Conservation (phyloP, 2,113 vertebrate genomes). For the Tetraodon nigroviridis region DNA sequence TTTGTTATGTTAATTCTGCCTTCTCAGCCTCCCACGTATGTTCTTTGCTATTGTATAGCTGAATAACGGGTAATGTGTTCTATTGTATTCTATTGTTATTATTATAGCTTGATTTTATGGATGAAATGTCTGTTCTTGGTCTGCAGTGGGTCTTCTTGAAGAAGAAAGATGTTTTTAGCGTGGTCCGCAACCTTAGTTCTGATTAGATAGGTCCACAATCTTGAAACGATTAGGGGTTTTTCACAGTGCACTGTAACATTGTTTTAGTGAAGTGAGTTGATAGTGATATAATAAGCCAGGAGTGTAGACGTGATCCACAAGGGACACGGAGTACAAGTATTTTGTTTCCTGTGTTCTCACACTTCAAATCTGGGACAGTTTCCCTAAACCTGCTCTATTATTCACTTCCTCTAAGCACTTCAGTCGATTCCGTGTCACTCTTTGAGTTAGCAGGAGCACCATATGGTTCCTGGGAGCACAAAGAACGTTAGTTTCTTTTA, state of each 20-base stretch:
- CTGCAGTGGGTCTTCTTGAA: too few relatives aligned
- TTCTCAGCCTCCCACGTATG: too few relatives aligned
- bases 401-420: slow-evolving; percentile 30
- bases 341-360: slow-evolving; percentile 42
- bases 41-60: too few relatives aligned
- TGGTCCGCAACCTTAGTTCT: too few relatives aligned
- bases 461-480: slow-evolving; percentile 53
- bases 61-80: too few relatives aligned
- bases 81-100: too few relatives aligned
- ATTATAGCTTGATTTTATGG: too few relatives aligned
- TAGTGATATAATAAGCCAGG: background rate
- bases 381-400: slow-evolving; percentile 34
- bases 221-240: background rate
- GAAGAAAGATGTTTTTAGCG: too few relatives aligned
- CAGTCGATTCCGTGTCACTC: slow-evolving; percentile 22
- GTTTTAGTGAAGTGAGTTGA: too few relatives aligned
- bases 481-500: slow-evolving; percentile 47
- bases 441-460: slow-evolving; percentile 58
- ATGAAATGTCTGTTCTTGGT: too few relatives aligned
- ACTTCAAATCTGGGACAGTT: slow-evolving; percentile 52
- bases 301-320: slow-evolving; percentile 14
- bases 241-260: background rate
- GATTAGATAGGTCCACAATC: too few relatives aligned
- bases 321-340: slow-evolving; percentile 42
- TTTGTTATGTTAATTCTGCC: too few relatives aligned